Evolutionary conservation across 2,797 vertebrate genomes (phyloP).

Genomic region (Chanos chanos): DNA sequence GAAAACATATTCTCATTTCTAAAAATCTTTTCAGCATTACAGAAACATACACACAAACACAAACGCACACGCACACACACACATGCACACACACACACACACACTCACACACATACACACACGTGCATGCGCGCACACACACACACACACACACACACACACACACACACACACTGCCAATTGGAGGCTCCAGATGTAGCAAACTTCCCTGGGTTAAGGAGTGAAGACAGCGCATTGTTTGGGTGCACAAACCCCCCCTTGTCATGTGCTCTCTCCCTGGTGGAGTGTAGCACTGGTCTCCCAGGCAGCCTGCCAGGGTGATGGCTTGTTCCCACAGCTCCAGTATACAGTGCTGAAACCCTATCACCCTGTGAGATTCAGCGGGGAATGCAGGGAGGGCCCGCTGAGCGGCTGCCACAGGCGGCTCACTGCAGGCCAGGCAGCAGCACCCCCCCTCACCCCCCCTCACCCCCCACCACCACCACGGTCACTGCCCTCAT

Average conservation of each 20-base stretch:
- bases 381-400: conserved; percentile 53
- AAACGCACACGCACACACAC: background rate
- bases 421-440: conserved; percentile 30
- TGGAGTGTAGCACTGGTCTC: conserved; percentile 49
- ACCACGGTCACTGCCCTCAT: conserved; percentile 18
- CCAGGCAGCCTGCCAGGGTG: conserved; percentile 51
- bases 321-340: conserved; percentile 66
- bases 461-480: conserved; percentile 6
- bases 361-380: conserved; percentile 67
- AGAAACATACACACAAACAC: background rate
- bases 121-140: conserved; percentile 13
- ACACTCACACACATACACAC: background rate
- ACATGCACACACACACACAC: conserved; percentile 4
- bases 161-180: conserved; percentile 24
- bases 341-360: conserved; percentile 62
- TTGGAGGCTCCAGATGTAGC: conserved; percentile 44
- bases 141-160: conserved; percentile 29
- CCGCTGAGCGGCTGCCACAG: conserved; percentile 35
- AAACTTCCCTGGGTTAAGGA: conserved; percentile 48
- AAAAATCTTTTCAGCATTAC: background rate
- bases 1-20: too few species aligned
- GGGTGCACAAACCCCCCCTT: conserved; percentile 31
- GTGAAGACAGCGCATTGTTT: conserved; percentile 55
- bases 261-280: conserved; percentile 51
- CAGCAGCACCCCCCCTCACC: conserved; percentile 4